phyloP scores from a whole-genome alignment of 2,888 invertebrate species.

The Heliconius ethilla region DNA sequence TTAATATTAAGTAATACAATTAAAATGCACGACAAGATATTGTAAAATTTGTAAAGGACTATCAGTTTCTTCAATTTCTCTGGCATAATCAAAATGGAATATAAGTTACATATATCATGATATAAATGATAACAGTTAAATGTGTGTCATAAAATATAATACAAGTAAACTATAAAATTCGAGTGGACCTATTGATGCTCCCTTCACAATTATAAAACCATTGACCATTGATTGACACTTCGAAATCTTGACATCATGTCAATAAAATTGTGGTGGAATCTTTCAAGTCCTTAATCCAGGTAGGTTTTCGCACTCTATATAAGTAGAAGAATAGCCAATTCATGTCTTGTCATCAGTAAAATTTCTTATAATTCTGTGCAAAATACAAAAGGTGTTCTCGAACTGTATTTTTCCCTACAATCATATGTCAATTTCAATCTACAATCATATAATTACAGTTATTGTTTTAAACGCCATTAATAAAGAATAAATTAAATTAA shows the following conservation, averaged over 20 bases:
- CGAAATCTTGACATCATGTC: conserved; percentile 61
- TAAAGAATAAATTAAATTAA: not conserved
- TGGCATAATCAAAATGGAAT: too few species aligned
- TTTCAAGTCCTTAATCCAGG: conserved; percentile 48
- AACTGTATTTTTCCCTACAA: conserved; percentile 12
- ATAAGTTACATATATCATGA: not conserved
- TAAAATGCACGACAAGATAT: not conserved
- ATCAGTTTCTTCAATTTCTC: not conserved
- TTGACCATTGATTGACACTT: conserved; percentile 78
- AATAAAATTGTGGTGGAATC: conserved; percentile 63
- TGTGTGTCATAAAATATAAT: conserved; percentile 52
- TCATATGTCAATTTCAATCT: not conserved
- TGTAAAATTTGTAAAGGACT: not conserved
- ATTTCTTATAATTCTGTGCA: conserved; percentile 38
- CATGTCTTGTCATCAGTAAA: conserved; percentile 45
- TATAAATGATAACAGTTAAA: conserved; percentile 2
- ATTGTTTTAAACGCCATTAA: not conserved
- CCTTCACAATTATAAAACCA: conserved; percentile 54
- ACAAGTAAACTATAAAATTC: conserved; percentile 47
- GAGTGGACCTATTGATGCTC: conserved; percentile 1
- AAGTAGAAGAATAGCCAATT: conserved; percentile 49
- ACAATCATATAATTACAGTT: not conserved
- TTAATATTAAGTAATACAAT: too few species aligned
- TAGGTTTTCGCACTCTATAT: conserved; percentile 38
- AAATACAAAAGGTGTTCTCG: conserved; percentile 30